These are phyloP conservation scores for Conomelus anceps DNA, from an alignment of 2,888 invertebrate genomes.

Conservation along the genomic window DNA sequence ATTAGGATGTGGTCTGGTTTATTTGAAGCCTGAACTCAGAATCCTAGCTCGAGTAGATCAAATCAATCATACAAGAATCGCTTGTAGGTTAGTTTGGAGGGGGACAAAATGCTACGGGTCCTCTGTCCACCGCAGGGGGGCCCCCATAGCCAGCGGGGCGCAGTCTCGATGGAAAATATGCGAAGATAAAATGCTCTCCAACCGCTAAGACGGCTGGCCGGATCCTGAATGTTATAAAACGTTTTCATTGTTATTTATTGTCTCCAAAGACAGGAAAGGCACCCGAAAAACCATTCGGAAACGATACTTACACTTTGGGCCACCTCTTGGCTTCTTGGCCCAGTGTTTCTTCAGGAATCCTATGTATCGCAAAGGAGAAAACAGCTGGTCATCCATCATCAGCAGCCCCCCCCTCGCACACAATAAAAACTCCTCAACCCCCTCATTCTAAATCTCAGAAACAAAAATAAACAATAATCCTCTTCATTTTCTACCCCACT, in stretches of 20 bases:
- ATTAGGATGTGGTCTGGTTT: neutral
- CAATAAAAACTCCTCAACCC: too few relatives aligned
- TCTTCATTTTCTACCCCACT: neutral
- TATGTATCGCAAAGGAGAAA: neutral
- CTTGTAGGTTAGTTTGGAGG: neutral
- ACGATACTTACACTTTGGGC: neutral
- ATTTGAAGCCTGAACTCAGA: neutral
- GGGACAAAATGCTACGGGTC: too few relatives aligned
- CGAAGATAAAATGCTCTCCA: neutral
- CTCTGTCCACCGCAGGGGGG: neutral
- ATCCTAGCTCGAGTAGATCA: neutral
- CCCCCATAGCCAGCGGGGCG: neutral
- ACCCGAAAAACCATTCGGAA: neutral
- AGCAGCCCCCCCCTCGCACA: neutral
- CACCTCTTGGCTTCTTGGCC: neutral
- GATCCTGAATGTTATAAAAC: neutral
- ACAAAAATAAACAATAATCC: neutral
- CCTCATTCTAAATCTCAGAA: neutral
- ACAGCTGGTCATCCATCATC: neutral
- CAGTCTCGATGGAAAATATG: neutral
- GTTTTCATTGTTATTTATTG: neutral
- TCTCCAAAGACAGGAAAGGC: neutral
- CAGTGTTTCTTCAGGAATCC: too few relatives aligned
- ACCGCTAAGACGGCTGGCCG: neutral
- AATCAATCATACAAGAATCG: neutral